Base-by-base conservation (phyloP, 2,113 vertebrate genomes). In the Nanger granti region DNA sequence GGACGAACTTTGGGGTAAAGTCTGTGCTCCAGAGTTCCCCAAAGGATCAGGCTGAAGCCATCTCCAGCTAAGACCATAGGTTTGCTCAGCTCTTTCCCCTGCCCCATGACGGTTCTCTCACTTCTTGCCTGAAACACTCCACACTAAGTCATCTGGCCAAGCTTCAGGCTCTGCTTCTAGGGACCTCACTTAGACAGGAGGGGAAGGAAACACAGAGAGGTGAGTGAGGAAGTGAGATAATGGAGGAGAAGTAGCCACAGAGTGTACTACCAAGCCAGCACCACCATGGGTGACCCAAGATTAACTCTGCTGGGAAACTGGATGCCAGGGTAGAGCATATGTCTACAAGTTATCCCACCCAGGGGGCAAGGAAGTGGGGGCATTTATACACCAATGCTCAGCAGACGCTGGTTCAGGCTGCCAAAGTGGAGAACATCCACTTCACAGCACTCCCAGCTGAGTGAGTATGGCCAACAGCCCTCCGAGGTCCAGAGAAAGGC, bases 381-480 rank as follows among this genome's bases (percentile, higher is more conserved):
- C 64, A 34, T 49, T n/a, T 73, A 41, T 44, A 52, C 5, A 52
- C n/a, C 44, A 6, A 0, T 64, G 87, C 69, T 59, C 86, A 60
- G 28, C 7, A 64, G 52, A 57, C 28, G 22, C 20, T 14, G 9
- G 76, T 24, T 83, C 47, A 44, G 82, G 24, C 64, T 59, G 49
- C 62, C 13, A 7, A 18, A 55, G 26, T 34, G 14, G 47, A 49
- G 31, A 87, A 26, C 18, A 11, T 84, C 49, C 7, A 41, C 24
- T 2, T 5, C 15, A 44, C 13, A 90, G 62, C 59, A 79, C 28
- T 62, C 14, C 44, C 24, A 92, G 26, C 17, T 52, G 8, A 1
- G 0, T 29, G 86, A 66, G 3, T 8, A 22, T 2, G 31, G 22
- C 11, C 4, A 2, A 28, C 7, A 31, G 11, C 20, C 52, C 41